phyloP scores from a whole-genome alignment of 2,113 vertebrate species.

The Lasiurus borealis region DNA sequence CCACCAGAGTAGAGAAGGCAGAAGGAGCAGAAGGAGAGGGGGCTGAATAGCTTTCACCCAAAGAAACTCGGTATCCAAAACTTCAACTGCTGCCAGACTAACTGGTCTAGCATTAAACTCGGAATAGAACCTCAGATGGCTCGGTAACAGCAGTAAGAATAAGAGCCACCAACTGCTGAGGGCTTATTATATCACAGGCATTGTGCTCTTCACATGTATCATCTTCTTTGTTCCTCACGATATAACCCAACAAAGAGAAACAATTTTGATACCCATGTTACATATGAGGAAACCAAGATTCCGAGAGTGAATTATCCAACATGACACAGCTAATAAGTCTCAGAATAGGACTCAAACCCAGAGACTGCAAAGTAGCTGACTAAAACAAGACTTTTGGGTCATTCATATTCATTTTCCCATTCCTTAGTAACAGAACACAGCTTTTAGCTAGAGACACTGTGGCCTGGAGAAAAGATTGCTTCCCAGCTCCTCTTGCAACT shows the following conservation, averaged over 20 bases:
- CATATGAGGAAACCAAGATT: conserved; percentile 10
- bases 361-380: neutral
- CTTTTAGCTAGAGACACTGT: conserved; percentile 1
- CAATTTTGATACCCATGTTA: neutral
- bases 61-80: conserved; percentile 60
- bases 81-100: conserved; percentile 66
- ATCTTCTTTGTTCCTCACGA: conserved; percentile 5
- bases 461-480: neutral
- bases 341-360: neutral
- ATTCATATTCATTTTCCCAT: neutral
- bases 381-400: neutral
- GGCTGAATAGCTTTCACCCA: conserved; percentile 49
- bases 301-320: neutral
- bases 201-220: neutral
- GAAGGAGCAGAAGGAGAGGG: conserved; percentile 38
- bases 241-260: neutral
- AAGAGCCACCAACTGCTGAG: neutral
- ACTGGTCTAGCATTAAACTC: conserved; percentile 50
- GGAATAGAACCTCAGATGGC: conserved; percentile 10
- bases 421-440: neutral
- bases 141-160: neutral
- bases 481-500: neutral
- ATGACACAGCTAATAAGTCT: neutral
- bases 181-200: neutral
- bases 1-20: neutral